These are phyloP conservation scores for Notodonta dromedarius DNA, from an alignment of 2,888 invertebrate genomes.

Conservation along the genomic window DNA sequence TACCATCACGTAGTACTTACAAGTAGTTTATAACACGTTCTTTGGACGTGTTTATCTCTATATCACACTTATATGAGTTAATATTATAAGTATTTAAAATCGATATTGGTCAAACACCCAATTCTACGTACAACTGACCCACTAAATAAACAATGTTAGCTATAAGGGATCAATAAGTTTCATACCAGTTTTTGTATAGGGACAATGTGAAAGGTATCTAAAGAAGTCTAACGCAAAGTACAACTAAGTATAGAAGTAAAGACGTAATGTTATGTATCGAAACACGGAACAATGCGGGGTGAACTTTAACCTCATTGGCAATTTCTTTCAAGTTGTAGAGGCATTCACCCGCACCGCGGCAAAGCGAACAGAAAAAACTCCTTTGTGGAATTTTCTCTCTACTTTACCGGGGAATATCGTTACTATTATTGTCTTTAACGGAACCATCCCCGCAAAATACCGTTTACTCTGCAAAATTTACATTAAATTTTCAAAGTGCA, in stretches of 20 bases:
- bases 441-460: conserved; percentile 20
- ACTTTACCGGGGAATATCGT: conserved; percentile 42
- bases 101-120: no score
- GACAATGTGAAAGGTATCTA: background rate
- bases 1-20: no score
- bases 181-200: background rate
- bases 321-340: conserved; percentile 45
- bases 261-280: conserved; percentile 9
- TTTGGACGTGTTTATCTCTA: no score
- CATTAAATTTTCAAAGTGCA: conserved; percentile 37
- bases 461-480: conserved; percentile 25
- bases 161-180: no score
- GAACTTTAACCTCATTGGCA: conserved; percentile 47
- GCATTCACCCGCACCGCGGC: conserved; percentile 36
- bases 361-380: conserved; percentile 45
- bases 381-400: conserved; percentile 47
- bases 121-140: no score
- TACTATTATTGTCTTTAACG: conserved; percentile 40
- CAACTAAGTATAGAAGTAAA: conserved; percentile 8
- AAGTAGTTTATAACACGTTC: no score
- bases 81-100: no score
- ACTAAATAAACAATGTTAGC: no score
- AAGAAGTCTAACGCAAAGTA: background rate
- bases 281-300: conserved; percentile 28
- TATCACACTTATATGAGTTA: no score